Evolutionary conservation across 2,113 vertebrate species (phyloP), one percentile per base, ranked within the genome.

Genomic region (Lepisosteus oculatus): DNA sequence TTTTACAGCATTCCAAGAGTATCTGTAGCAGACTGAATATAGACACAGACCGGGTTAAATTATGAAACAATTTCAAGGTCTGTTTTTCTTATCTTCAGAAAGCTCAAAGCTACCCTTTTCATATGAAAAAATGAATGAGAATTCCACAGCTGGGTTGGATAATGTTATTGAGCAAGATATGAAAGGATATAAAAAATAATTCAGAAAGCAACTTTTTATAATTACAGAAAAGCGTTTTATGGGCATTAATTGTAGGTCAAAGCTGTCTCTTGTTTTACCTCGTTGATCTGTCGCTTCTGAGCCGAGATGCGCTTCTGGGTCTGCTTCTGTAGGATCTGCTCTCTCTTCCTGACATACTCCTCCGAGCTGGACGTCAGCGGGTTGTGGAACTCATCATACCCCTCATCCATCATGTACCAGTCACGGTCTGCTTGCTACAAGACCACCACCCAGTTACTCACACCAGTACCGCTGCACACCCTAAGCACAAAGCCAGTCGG

Each of bases 381-480:
- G 69, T 99, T 99, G 87, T 97, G 95, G 82, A 97, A 98, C 85
- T 99, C 97, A 0, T 99, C 97, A 0, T 93, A 98, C 9, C 97
- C 97, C 78, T 99, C 97, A 0, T 99, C 97, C 97, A 99, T 98
- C 96, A 98, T 99, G 87, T 99, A 99, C 97, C 97, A 99, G 61
- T 99, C 97, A 77, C 97, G 88, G 86, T 99, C 97, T 0, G 96
- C 96, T 98, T 99, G 97, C 97, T 99, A 81, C 12, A 72, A 14
- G 54, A 75, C 13, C 8, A 9, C 17, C 4, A 41, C 43, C 8
- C 13, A 4, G 69, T 41, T 55, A 17, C 47, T 51, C 2, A 51
- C 47, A 5, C 3, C 57, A n/a, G 57, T 59, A n/a, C n/a, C 12
- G 4, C 57, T 13, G 57, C 4, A 15, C 14, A 29, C 29, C 29